Evolutionary conservation across 2,888 invertebrate species (phyloP).

Genomic region (Drosophila nr. perissopoda): DNA sequence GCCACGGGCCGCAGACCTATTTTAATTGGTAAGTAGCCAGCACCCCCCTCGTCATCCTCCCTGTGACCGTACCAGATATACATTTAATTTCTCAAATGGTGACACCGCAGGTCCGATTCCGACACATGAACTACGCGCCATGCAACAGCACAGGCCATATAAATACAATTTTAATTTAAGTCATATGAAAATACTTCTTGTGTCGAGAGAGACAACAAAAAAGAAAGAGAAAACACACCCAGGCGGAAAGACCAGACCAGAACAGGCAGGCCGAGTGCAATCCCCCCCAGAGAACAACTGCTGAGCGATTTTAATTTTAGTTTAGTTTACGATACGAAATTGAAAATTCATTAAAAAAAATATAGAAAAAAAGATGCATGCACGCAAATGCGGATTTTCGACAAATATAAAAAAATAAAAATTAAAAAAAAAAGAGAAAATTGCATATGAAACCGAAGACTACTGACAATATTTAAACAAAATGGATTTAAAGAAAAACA

Average conservation of each 20-base stretch:
- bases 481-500: constrained; percentile 52
- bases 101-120: constrained; percentile 71
- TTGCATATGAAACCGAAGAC: constrained; percentile 71
- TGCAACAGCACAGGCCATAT: constrained; percentile 48
- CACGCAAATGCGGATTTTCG: constrained; percentile 47
- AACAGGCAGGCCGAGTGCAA: constrained; percentile 1
- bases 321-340: constrained; percentile 66
- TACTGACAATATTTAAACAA: constrained; percentile 76
- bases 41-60: background rate
- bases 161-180: constrained; percentile 80
- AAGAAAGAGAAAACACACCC: background rate
- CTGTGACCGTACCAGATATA: constrained; percentile 27
- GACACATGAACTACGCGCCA: constrained; percentile 77
- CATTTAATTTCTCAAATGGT: constrained; percentile 40
- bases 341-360: constrained; percentile 52
- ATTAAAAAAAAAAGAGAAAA: constrained; percentile 34
- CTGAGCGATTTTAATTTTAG: constrained; percentile 70
- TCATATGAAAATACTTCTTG: constrained; percentile 75
- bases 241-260: constrained; percentile 22
- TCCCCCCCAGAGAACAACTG: constrained; percentile 21
- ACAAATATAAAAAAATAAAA: constrained; percentile 22
- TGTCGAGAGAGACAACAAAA: constrained; percentile 23
- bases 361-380: background rate
- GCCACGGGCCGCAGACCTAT: constrained; percentile 87
- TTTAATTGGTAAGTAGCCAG: constrained; percentile 87